phyloP scores from a whole-genome alignment of 1,140 invertebrate species.

The Meteorus sp. region DNA sequence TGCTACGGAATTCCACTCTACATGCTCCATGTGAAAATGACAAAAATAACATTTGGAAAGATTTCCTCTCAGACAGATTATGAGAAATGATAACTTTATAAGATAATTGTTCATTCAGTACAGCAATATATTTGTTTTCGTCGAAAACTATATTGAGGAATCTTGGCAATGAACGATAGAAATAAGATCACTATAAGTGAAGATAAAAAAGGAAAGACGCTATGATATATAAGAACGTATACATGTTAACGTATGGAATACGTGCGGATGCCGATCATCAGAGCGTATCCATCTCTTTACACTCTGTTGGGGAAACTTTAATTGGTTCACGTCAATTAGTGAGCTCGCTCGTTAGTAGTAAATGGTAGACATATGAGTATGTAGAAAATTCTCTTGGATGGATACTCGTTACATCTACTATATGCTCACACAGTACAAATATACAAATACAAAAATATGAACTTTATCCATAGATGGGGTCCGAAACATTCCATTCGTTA shows the following conservation, averaged over 20 bases:
- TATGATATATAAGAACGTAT: slow-evolving; percentile 5
- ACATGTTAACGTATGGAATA: slow-evolving; percentile 13
- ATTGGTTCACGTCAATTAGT: slow-evolving; percentile 43
- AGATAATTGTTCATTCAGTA: too few relatives aligned
- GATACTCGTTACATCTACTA: too few relatives aligned
- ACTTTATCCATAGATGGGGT: too few relatives aligned
- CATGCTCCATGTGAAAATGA: slow-evolving; percentile 8
- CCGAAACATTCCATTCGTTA: too few relatives aligned
- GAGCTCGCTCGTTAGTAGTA: slow-evolving; percentile 42
- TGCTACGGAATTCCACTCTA: slow-evolving; percentile 6
- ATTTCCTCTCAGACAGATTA: background rate
- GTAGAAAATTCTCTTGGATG: too few relatives aligned
- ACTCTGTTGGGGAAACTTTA: slow-evolving; percentile 17
- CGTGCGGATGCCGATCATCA: slow-evolving; percentile 27
- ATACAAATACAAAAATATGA: too few relatives aligned
- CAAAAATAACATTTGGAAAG: background rate
- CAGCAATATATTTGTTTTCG: too few relatives aligned
- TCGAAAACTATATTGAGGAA: too few relatives aligned
- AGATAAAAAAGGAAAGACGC: background rate
- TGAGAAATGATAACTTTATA: background rate
- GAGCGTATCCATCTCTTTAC: slow-evolving; percentile 12
- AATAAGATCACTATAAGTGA: background rate
- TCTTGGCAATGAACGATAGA: too few relatives aligned
- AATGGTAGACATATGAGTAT: slow-evolving; percentile 27
- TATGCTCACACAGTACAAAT: too few relatives aligned